Evolutionary conservation across 1,140 invertebrate species (phyloP).

Genomic region (Pomacea maculata): DNA sequence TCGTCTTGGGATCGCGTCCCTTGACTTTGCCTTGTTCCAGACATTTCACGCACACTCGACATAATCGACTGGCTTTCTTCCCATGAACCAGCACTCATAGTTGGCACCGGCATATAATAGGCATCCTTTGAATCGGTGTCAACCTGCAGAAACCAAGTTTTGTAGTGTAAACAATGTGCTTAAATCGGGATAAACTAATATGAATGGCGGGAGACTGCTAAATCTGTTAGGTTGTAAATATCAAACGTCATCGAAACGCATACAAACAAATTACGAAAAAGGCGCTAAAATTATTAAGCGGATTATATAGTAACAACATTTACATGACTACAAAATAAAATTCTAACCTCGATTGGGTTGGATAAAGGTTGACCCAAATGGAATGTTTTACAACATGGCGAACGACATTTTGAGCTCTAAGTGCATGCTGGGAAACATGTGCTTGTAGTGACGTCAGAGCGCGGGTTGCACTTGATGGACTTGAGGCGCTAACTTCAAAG

Average conservation of each 20-base stretch:
- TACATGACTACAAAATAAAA: slow-evolving; percentile 16
- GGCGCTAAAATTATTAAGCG: slow-evolving; percentile 16
- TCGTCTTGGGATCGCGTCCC: slow-evolving; percentile 76
- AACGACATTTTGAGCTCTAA: slow-evolving; percentile 38
- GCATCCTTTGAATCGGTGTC: slow-evolving; percentile 38
- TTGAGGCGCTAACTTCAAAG: not conserved
- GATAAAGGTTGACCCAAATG: slow-evolving; percentile 41
- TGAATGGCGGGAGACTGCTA: slow-evolving; percentile 46
- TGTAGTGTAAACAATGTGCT: slow-evolving; percentile 10
- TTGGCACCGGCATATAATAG: slow-evolving; percentile 53
- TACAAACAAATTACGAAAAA: not conserved
- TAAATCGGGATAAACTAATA: slow-evolving; percentile 29
- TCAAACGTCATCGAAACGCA: slow-evolving; percentile 9
- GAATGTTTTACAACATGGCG: slow-evolving; percentile 28
- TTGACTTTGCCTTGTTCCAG: slow-evolving; percentile 41
- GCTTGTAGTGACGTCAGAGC: slow-evolving; percentile 36
- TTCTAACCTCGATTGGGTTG: slow-evolving; percentile 50
- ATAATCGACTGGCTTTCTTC: slow-evolving; percentile 55
- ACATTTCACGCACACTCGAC: slow-evolving; percentile 51
- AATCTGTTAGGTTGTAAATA: slow-evolving; percentile 26
- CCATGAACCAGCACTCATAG: slow-evolving; percentile 59
- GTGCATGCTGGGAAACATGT: slow-evolving; percentile 42
- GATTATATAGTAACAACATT: not conserved
- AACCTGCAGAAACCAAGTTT: slow-evolving; percentile 13
- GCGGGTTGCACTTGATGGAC: slow-evolving; percentile 27